Conservation (phyloP, 2,888 invertebrate genomes). For the Iselma pallidipennis region DNA sequence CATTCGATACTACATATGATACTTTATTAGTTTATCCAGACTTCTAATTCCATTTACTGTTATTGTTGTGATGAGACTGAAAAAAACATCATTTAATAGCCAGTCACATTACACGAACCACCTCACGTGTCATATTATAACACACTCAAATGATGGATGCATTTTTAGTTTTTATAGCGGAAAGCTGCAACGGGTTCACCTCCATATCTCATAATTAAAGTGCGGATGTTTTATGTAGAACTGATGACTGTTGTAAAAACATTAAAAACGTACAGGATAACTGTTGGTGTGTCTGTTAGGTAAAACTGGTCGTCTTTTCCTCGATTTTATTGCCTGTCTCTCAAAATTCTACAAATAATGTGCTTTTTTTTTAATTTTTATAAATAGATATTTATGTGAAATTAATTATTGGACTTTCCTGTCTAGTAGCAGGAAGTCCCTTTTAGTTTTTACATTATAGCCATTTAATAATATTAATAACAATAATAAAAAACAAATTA, state of each 20-base stretch:
- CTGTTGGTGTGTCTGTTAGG: neutral
- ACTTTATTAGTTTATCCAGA: no score
- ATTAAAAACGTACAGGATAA: neutral
- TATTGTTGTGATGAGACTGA: no score
- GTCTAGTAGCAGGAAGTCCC: neutral
- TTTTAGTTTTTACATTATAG: neutral
- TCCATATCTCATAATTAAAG: conserved; percentile 34
- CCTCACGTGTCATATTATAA: conserved; percentile 36
- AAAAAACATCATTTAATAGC: conserved; percentile 8
- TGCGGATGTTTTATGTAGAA: conserved; percentile 34
- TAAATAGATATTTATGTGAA: neutral
- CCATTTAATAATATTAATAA: no score
- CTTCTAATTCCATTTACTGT: neutral
- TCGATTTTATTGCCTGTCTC: neutral
- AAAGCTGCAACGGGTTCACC: conserved; percentile 32
- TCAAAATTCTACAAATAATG: neutral
- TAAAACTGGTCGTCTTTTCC: neutral
- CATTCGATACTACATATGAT: neutral
- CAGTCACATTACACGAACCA: conserved; percentile 39
- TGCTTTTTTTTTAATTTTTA: no score
- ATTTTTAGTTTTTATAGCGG: conserved; percentile 30
- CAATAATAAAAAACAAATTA: no score
- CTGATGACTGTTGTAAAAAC: conserved; percentile 30
- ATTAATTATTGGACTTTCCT: neutral
- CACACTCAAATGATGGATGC: conserved; percentile 37